Base-by-base conservation (phyloP, 2,888 invertebrate species). In the Morpho helenor region DNA sequence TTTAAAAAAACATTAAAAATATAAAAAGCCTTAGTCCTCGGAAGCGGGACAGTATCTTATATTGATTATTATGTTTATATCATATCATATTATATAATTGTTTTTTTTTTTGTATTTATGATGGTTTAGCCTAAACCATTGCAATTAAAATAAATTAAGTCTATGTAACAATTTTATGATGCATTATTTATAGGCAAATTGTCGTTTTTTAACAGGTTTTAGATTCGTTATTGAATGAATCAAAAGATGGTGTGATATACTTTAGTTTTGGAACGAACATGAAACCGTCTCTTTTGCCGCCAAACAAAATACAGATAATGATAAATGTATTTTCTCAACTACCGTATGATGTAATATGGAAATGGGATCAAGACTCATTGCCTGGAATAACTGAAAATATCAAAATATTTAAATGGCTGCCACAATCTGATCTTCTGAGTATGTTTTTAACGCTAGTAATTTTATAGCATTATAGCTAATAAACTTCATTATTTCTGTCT, bases 261-360 rank as follows among this genome's bases (percentile, higher is more conserved):
- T 74, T 91, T 45, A 90, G 89, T 62, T 79, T 89, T 50, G 91
- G 90, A 0, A 80, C 89, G 0, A 85, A 84, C 41, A 74, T 84
- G 0, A 67, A 73, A 2, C 76, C 82, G 0, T 71, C 75, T 2
- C 40, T 66, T 0, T 62, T 90, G 42, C 77, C 85, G 0, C 65
- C 71, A 8, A 72, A 78, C 40, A 77, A 64, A 46, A 70, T 82
- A 7, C 67, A 80, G 52, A 67, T 61, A 0, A 62, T 91, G 0
- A 31, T 81, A 0, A 71, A 72, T 4, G 82, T 77, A 0, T 83
- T 91, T 56, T 80, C 82, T 0, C 64, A 77, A 47, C 66, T 91
- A 52, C 84, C 85, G 5, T 89, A 90, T 50, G 75, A 83, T 56
- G 75, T 91, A 2, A 57, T 91, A 8, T 88, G 85, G 87, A 91